Base-by-base conservation (phyloP, 2,888 invertebrate genomes). In the Sinotaia quadrata region DNA sequence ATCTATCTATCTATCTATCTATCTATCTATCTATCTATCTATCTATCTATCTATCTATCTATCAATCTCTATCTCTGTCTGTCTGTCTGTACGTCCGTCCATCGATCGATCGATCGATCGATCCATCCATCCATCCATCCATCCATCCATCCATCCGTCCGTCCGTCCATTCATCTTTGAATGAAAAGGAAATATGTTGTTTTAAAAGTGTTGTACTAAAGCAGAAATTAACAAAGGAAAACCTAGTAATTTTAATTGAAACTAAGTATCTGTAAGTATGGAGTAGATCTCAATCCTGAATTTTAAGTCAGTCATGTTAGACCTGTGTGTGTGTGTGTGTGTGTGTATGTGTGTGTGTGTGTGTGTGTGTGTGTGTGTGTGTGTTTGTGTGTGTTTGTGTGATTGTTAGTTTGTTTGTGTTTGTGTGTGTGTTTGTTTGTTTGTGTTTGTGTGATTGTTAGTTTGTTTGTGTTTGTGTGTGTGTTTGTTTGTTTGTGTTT, bases 381-480 rank as follows among this genome's bases (percentile, higher is more conserved):
- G 49, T 18, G 49, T 49, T 27, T 27, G 54, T 54, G 27, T 27
- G 54, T 54, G 54, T 24, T n/a, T n/a, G n/a, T n/a, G n/a, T n/a
- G n/a, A n/a, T n/a, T n/a, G n/a, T n/a, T n/a, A n/a, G n/a, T n/a
- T n/a, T n/a, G n/a, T n/a, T n/a, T n/a, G n/a, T n/a, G n/a, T n/a
- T n/a, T n/a, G n/a, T n/a, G n/a, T n/a, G 54, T 54, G 54, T 5
- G 12, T 24, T 27, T n/a, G 21, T 67, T 18, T 36, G 21, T 33
- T 2, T 36, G 54, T 15, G 57, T 57, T 33, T 57, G 57, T 34
- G 57, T 57, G 34, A 34, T 33, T 57, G 57, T 57, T 33, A 34
- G 57, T 57, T 33, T 57, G 57, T 57, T 33, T 57, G 57, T 57
- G 57, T 57, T 33, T 33, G 57, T 57, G 57, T 27, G 21, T 52